phyloP scores from a whole-genome alignment of 2,888 invertebrate species.

The Elegia similella region DNA sequence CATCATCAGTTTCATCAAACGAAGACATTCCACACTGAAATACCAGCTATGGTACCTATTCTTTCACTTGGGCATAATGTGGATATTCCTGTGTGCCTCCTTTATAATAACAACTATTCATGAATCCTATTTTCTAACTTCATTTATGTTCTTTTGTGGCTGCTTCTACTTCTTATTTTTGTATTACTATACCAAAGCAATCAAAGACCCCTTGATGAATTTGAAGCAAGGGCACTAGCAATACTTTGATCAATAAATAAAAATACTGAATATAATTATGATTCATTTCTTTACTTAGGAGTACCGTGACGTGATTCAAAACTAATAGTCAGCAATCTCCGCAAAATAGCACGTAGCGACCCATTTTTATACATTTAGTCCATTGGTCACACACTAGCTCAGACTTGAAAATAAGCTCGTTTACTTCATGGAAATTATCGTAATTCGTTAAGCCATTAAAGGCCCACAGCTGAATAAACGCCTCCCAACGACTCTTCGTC shows the following conservation, averaged over 20 bases:
- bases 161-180: constrained; percentile 43
- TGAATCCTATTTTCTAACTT: constrained; percentile 34
- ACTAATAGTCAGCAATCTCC: too few species aligned
- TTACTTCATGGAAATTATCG: too few species aligned
- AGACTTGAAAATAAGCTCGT: too few species aligned
- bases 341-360: too few species aligned
- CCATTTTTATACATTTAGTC: too few species aligned
- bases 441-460: too few species aligned
- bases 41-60: constrained; percentile 53
- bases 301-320: too few species aligned
- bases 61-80: constrained; percentile 49
- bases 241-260: constrained; percentile 23
- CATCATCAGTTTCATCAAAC: constrained; percentile 45
- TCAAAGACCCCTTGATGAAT: constrained; percentile 35
- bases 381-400: too few species aligned
- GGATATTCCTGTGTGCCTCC: constrained; percentile 41
- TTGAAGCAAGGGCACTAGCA: constrained; percentile 42
- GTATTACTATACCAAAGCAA: constrained; percentile 38
- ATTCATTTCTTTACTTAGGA: too few species aligned
- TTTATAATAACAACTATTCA: constrained; percentile 45
- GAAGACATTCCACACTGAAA: constrained; percentile 42
- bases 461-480: too few species aligned
- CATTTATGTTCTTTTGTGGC: constrained; percentile 34
- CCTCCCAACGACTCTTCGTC: too few species aligned
- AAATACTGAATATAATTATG: neutral